Percentiles rank a stretch among this genome's conserved stretches.
These are phyloP conservation scores for Protonibea diacanthus DNA, from an alignment of 2,797 vertebrate species.

Conservation along the genomic window DNA sequence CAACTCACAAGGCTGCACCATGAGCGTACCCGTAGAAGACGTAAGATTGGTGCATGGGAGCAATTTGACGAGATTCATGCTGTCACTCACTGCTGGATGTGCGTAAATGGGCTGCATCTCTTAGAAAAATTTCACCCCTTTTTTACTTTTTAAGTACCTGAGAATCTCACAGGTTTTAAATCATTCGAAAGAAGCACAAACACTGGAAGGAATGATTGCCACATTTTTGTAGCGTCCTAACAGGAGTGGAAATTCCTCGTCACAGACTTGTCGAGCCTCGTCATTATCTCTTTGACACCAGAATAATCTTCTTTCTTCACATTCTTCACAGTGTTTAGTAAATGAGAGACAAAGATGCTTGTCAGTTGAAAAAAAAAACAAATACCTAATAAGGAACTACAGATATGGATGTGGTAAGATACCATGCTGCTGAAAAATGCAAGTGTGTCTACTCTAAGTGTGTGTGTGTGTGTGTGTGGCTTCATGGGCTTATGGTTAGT, in stretches of 20 bases:
- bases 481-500: slow-evolving; percentile 44
- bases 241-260: slow-evolving; percentile 26
- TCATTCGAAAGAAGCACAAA: slow-evolving; percentile 13
- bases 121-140: no score
- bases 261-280: slow-evolving; percentile 11
- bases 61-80: slow-evolving; percentile 22
- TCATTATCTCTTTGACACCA: slow-evolving; percentile 41
- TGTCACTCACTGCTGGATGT: slow-evolving; percentile 2
- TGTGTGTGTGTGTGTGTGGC: slow-evolving; percentile 27
- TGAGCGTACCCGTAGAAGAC: background rate
- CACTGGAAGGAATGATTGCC: slow-evolving; percentile 4
- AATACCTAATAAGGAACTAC: slow-evolving; percentile 66
- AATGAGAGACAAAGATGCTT: slow-evolving; percentile 54
- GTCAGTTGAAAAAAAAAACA: slow-evolving; percentile 44
- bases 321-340: slow-evolving; percentile 42
- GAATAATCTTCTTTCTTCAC: slow-evolving; percentile 12
- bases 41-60: background rate
- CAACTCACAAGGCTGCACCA: slow-evolving; percentile 7
- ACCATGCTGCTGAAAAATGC: slow-evolving; percentile 14
- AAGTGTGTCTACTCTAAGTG: slow-evolving; percentile 1
- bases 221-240: slow-evolving; percentile 20
- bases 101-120: background rate
- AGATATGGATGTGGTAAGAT: slow-evolving; percentile 23
- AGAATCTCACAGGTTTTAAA: slow-evolving; percentile 19
- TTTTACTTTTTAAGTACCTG: no score